Evolutionary conservation across 2,888 invertebrate genomes (phyloP), one percentile per base, ranked within the genome.

Genomic region (Leucophenga maculata): DNA sequence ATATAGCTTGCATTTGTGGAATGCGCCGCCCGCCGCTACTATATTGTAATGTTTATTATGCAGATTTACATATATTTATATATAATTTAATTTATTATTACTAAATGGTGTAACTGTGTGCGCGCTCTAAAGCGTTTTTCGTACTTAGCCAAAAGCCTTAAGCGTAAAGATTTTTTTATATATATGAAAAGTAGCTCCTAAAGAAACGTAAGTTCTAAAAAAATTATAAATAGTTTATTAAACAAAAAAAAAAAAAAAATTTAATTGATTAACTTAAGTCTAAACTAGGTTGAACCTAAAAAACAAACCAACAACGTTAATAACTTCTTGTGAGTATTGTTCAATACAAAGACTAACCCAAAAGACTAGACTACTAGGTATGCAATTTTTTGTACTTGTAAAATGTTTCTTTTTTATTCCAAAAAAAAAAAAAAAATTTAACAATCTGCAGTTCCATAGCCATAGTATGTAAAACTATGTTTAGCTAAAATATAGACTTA

Each of bases 291-390:
- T 22, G 26, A 64, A 20, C 20, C 60, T 22, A 48, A 20, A 48
- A 16, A 48, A 48, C 11, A 55, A 26, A 54, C 18, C 16, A 20
- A 57, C 22, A 22, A 14, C 11, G 6, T 20, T 57, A 26, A 57
- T 57, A 64, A 64, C 18, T 32, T 60, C 16, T 64, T 64, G 62
- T 64, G 62, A 64, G 48, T 64, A 64, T 64, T 64, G 22, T 18
- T 16, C n/a, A 64, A 22, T 64, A 48, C 46, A 66, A 66, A 68
- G 59, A 69, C 59, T 68, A 71, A 64, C 55, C 26, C 55, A 67
- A 57, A 67, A 67, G 67, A 67, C 67, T 67, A 67, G 67, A 44
- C 55, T 9, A 18, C 18, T 67, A 60, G 50, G 39, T 32, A 26
- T 26, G 26, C 3, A 26, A 26, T 26, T 26, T 26, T 26, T 60